Evolutionary conservation across 2,113 vertebrate genomes (phyloP).

Genomic region (Ailurus styani): DNA sequence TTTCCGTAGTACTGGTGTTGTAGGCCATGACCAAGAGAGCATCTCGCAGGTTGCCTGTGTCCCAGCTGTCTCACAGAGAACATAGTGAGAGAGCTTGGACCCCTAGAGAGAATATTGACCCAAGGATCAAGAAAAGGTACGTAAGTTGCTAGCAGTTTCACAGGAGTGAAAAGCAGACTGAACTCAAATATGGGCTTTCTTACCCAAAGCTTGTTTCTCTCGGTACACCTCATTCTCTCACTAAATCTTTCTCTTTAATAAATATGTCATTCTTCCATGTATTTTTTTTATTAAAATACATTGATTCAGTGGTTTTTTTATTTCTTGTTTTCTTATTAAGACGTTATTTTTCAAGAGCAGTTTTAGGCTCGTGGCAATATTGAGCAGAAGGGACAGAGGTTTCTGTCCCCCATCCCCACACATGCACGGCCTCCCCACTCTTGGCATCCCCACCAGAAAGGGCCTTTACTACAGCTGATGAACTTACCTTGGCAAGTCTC

Average conservation of each 20-base stretch:
- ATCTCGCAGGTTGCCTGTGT: not conserved
- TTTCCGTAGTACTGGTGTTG: not conserved
- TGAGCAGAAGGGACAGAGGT: not conserved
- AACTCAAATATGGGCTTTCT: fast-evolving
- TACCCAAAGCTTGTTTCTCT: not conserved
- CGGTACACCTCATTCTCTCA: not conserved
- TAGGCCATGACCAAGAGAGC: not conserved
- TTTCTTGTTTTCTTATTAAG: not conserved
- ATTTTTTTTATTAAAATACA: not conserved
- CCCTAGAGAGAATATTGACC: too few relatives aligned
- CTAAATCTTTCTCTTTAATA: not conserved
- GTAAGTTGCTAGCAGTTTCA: too few relatives aligned
- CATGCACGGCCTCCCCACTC: not conserved
- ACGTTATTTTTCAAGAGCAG: not conserved
- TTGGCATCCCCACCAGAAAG: not conserved
- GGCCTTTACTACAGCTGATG: not conserved
- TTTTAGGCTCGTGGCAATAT: not conserved
- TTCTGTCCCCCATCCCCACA: not conserved
- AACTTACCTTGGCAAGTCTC: too few relatives aligned
- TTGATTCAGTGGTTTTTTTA: not conserved
- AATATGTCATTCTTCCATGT: not conserved
- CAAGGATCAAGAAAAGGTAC: not conserved
- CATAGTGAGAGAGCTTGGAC: not conserved
- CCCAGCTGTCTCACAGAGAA: not conserved
- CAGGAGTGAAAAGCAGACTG: not conserved